phyloP scores from a whole-genome alignment of 2,797 vertebrate species.

The Poecilia picta region DNA sequence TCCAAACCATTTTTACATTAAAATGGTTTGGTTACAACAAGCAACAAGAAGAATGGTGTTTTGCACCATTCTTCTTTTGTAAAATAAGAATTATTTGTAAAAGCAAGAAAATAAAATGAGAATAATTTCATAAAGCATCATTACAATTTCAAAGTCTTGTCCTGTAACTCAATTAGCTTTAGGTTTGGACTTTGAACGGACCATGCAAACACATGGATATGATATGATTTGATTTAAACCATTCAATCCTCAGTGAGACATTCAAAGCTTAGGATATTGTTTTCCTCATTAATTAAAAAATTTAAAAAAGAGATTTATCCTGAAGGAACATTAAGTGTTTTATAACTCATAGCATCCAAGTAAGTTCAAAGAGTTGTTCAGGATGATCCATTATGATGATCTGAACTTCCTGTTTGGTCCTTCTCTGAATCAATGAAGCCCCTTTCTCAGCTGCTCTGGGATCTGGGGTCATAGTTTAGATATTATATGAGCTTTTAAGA shows the following conservation, averaged over 20 bases:
- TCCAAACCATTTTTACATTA: neutral
- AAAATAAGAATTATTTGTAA: neutral
- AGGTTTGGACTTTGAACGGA: neutral
- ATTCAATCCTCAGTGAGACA: neutral
- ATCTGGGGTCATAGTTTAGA: neutral
- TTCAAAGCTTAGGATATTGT: neutral
- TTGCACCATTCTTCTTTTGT: neutral
- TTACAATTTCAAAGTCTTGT: neutral
- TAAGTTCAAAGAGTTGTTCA: neutral
- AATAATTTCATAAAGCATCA: neutral
- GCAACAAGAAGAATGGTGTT: too few species aligned
- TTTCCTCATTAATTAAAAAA: neutral
- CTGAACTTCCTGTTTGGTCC: neutral
- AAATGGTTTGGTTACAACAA: too few species aligned
- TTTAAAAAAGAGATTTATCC: neutral
- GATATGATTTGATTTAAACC: neutral
- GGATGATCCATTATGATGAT: neutral
- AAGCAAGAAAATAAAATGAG: neutral
- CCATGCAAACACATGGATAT: neutral
- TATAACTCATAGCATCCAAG: neutral
- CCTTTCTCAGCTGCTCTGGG: neutral
- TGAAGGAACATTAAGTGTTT: neutral
- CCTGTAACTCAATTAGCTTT: neutral
- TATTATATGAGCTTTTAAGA: neutral
- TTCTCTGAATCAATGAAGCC: neutral